phyloP scores from a whole-genome alignment of 2,888 invertebrate species.

The Ectemnius continuus region DNA sequence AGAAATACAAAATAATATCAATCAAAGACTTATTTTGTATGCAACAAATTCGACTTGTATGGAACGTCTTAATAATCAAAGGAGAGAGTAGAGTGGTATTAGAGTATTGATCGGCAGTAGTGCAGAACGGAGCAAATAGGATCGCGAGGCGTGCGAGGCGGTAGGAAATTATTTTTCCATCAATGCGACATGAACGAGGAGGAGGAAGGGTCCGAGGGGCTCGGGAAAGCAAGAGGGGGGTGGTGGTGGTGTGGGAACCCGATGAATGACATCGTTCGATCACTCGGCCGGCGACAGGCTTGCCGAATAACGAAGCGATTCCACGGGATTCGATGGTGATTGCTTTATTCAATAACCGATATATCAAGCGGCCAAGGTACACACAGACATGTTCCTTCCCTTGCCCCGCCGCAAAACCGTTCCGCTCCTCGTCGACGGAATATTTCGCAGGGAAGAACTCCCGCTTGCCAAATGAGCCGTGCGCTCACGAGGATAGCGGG shows the following conservation, averaged over 20 bases:
- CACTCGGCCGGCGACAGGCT: constrained; percentile 41
- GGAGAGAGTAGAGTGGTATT: too few relatives aligned
- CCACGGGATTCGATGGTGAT: constrained; percentile 54
- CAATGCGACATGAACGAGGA: constrained; percentile 29
- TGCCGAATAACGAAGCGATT: constrained; percentile 48
- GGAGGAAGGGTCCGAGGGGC: not conserved
- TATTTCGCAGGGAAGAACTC: not conserved
- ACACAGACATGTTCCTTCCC: constrained; percentile 33
- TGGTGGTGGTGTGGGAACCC: not conserved
- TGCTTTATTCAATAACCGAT: constrained; percentile 69
- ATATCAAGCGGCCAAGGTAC: constrained; percentile 41
- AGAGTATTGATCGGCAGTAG: too few relatives aligned
- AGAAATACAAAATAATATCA: too few relatives aligned
- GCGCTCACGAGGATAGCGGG: constrained; percentile 42
- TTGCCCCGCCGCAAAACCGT: constrained; percentile 39
- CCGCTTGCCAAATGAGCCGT: constrained; percentile 58
- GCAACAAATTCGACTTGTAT: too few relatives aligned
- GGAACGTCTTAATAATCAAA: too few relatives aligned
- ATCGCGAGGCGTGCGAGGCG: not conserved
- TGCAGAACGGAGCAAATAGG: not conserved
- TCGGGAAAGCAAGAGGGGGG: too few relatives aligned
- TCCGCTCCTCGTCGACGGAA: too few relatives aligned
- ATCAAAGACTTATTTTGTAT: too few relatives aligned
- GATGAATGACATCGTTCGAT: constrained; percentile 46
- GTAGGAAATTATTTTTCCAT: constrained; percentile 49